Base-by-base conservation (phyloP, 2,113 vertebrate species). In the Apodemus speciosus region DNA sequence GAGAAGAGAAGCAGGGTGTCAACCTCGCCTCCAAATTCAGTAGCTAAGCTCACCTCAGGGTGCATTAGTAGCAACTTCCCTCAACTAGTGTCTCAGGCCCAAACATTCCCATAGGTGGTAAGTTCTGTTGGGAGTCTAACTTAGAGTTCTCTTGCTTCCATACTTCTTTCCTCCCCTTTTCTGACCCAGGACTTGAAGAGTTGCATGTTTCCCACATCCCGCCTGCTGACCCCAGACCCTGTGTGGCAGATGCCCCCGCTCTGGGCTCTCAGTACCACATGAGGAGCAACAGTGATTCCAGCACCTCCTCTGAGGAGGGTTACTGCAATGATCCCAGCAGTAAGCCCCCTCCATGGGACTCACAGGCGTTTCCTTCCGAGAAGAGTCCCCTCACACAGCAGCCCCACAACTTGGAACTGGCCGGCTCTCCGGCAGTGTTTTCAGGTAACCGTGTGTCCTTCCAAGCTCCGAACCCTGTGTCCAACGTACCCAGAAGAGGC, bases 291-390 rank as follows among this genome's bases (percentile, higher is more conserved):
- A 88, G 93, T 1, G 95, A 51, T 10, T 98, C 95, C 40, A 95
- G 94, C 88, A 98, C 97, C 0, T 97, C 97, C 6, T 81, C 23
- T 0, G 96, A 96, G 49, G 96, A 95, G 62, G 53, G 3, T 3
- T 96, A 93, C 1, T 97, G 97, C 89, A 98, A 98, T 0, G 89
- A 71, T 2, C 66, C 81, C 1, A 0, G 6, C 0, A 3, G 53
- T 64, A 5, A 27, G 51, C 43, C 11, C 0, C 49, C 46, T 0
- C 7, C 51, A 0, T 68, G 75, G 95, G 8, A 0, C 56, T 25
- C 91, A 38, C 93, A 40, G 0, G 69, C 0, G 0, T 89, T 95
- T 18, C 1, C 96, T 1, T 0, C 83, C 0, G 40, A 83, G 0
- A 69, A 30, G 71, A 64, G 1, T 9, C 76, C 40, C 2, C 2